Conservation (phyloP, 2,113 vertebrate genomes). For the Taurulus bubalis region DNA sequence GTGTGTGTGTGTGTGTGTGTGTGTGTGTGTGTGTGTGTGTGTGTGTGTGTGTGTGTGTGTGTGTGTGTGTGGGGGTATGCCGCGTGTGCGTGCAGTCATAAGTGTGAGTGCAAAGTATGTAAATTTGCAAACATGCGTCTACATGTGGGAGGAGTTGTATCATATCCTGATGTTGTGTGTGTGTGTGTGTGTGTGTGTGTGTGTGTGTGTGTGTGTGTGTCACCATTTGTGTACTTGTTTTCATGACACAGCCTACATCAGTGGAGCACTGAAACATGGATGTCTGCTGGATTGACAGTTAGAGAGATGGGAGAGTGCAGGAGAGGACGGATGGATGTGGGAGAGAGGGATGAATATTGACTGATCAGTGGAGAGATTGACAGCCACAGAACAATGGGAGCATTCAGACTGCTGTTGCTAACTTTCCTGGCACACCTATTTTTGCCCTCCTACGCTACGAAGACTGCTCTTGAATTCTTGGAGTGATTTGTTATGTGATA, state of each 20-base stretch:
- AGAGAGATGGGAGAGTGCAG: conserved; percentile 78
- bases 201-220: conserved; percentile 27
- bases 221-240: conserved; percentile 64
- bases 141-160: conserved; percentile 44
- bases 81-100: conserved; percentile 11
- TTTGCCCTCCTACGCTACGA: conserved; percentile 74
- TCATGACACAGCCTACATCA: conserved; percentile 65
- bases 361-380: conserved; percentile 80
- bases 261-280: conserved; percentile 60
- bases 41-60: too few species aligned
- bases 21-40: too few species aligned
- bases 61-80: not conserved
- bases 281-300: conserved; percentile 76
- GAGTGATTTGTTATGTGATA: conserved; percentile 74
- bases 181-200: conserved; percentile 5
- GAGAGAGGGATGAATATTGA: conserved; percentile 79
- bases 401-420: conserved; percentile 68
- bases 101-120: conserved; percentile 43
- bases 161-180: not conserved
- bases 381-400: conserved; percentile 75
- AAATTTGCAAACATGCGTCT: conserved; percentile 42
- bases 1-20: not conserved
- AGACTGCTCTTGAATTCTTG: conserved; percentile 68
- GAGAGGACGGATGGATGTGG: conserved; percentile 77
- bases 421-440: conserved; percentile 74